Conservation (phyloP, 1,140 invertebrate genomes). For the Scaptodrosophila lebanonensis region DNA sequence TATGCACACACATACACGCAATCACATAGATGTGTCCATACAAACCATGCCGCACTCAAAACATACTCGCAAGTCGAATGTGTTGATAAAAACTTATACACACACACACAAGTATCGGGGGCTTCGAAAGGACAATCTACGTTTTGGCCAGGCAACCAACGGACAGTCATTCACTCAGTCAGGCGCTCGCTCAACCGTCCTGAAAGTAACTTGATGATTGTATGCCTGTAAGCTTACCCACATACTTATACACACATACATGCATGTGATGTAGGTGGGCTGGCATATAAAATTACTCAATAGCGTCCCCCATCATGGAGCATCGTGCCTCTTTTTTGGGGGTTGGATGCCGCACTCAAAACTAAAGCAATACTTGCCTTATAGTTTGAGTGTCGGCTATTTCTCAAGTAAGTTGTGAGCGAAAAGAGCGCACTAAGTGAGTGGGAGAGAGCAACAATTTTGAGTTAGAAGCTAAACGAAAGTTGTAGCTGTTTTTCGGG, state of each 20-base stretch:
- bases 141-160: slow-evolving; percentile 57
- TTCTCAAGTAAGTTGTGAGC: slow-evolving; percentile 42
- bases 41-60: not conserved
- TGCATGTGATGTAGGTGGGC: slow-evolving; percentile 13
- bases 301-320: slow-evolving; percentile 55
- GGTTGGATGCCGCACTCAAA: slow-evolving; percentile 47
- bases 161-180: slow-evolving; percentile 51
- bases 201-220: slow-evolving; percentile 70
- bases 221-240: slow-evolving; percentile 33
- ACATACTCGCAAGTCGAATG: too few relatives aligned
- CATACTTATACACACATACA: slow-evolving; percentile 11
- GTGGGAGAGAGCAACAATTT: slow-evolving; percentile 48
- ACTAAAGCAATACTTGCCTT: slow-evolving; percentile 37
- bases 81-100: too few relatives aligned
- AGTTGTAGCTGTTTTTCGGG: too few relatives aligned
- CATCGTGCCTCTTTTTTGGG: slow-evolving; percentile 61
- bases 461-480: slow-evolving; percentile 21
- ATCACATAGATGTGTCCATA: slow-evolving; percentile 12
- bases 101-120: slow-evolving; percentile 13
- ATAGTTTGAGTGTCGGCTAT: slow-evolving; percentile 45
- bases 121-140: slow-evolving; percentile 62
- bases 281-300: slow-evolving; percentile 66
- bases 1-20: slow-evolving; percentile 28
- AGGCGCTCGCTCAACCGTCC: slow-evolving; percentile 23
- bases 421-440: slow-evolving; percentile 17